These are phyloP conservation scores for Strongylocentrotus purpuratus DNA, from an alignment of 35 echinoderm and acorn worm species.

Conservation along the genomic window DNA sequence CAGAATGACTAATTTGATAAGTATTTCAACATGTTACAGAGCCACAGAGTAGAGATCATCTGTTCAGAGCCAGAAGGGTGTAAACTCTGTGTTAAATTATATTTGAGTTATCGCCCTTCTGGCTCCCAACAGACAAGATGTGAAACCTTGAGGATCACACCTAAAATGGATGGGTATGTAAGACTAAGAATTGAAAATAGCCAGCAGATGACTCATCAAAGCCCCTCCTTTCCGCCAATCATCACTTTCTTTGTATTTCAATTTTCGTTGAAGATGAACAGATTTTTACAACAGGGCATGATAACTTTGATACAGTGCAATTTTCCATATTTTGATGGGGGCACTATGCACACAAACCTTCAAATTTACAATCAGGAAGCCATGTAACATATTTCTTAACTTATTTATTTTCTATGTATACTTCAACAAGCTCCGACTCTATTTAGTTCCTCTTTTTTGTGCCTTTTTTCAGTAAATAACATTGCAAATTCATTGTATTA, in stretches of 20 bases:
- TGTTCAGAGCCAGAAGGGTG: no score
- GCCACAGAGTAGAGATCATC: neutral
- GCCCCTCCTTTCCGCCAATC: neutral
- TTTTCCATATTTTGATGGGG: no score
- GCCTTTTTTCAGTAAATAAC: no score
- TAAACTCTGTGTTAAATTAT: no score
- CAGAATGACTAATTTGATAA: neutral
- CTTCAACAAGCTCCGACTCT: no score
- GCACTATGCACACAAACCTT: no score
- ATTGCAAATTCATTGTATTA: no score
- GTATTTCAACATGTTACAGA: neutral
- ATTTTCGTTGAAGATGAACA: neutral
- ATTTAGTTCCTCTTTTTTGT: no score
- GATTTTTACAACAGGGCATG: neutral
- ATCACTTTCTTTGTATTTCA: neutral
- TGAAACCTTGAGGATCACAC: conserved; percentile 16
- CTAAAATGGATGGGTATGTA: neutral
- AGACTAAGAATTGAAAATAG: neutral
- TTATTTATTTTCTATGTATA: no score
- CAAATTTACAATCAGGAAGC: no score
- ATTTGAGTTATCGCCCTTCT: no score
- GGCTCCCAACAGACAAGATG: neutral
- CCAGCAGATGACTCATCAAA: neutral
- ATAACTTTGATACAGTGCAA: neutral
- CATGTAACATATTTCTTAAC: no score